Evolutionary conservation across 2,888 invertebrate genomes (phyloP), one percentile per base, ranked within the genome.

Genomic region (Colletes collaris): DNA sequence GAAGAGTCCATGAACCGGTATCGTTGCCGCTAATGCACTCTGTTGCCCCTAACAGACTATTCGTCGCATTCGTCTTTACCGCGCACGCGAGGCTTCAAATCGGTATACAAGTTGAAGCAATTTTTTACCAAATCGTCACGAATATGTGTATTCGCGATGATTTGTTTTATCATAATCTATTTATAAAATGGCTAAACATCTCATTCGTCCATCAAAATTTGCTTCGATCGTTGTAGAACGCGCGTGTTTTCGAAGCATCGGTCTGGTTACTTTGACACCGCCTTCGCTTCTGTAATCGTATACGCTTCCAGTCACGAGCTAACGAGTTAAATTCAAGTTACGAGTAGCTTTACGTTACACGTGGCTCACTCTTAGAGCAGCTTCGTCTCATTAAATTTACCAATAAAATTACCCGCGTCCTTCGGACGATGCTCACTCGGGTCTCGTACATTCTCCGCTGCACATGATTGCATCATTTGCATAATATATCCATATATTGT

Each of bases 261-360:
- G 27, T 27, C 40, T 11, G n/a, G 37, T 58, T 72, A 40, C 50
- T 50, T 40, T 50, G 56, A 66, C 49, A 27, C 50, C 55, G 19
- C 44, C 66, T 49, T 53, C 66, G 27, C 56, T 35, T 40, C 62
- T 52, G n/a, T 72, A 71, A 77, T 59, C 53, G 53, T 65, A 60
- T 19, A 70, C 63, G 52, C 65, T 60, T 52, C 62, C 11, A 68
- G 64, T 60, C 63, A n/a, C 53, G 16, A 68, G 56, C 55, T 79
- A 79, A 79, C 60, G 77, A 79, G 70, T 62, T 77, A 72, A 72
- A 77, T 76, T 77, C 72, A 66, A 76, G 67, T 62, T 77, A 60
- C 60, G 60, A 62, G 60, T 46, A 19, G 71, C 68, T 65, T 60
- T 68, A 52, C 60, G 70, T 72, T 72, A 72, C 79, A 65, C 68